phyloP scores from a whole-genome alignment of 2,113 vertebrate species.

The Pseudopodoces humilis region DNA sequence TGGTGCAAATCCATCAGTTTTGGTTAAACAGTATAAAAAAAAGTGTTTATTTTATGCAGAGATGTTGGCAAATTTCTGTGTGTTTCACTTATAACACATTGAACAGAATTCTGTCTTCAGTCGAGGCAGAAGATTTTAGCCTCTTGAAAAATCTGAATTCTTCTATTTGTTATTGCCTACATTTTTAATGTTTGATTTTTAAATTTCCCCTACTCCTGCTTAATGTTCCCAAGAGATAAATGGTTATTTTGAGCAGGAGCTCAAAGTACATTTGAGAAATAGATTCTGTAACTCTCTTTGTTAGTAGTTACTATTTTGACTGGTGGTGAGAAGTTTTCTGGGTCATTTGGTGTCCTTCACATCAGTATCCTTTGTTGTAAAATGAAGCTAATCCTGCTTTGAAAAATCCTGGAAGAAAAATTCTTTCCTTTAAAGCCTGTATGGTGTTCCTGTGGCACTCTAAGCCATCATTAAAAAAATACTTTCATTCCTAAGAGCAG shows the following conservation, averaged over 20 bases:
- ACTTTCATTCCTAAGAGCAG: neutral
- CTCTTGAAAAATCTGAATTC: neutral
- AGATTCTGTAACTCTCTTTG: neutral
- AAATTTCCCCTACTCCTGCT: accelerated
- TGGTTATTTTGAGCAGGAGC: neutral
- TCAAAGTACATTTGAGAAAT: neutral
- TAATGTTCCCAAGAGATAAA: neutral
- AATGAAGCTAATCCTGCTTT: neutral
- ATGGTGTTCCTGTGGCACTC: neutral
- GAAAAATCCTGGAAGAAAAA: neutral
- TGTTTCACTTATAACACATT: no score
- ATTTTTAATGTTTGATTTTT: neutral
- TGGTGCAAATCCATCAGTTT: neutral
- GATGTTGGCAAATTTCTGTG: neutral
- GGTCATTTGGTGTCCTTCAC: neutral
- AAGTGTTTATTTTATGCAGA: neutral
- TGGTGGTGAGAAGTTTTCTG: neutral
- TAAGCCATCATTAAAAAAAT: neutral
- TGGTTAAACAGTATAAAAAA: neutral
- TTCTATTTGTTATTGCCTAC: neutral
- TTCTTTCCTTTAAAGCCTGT: neutral
- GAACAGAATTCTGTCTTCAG: neutral
- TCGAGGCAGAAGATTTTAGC: neutral
- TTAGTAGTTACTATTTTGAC: neutral
- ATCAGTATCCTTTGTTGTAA: neutral